Evolutionary conservation across 2,888 invertebrate species (phyloP).

Genomic region (Eurytoma adleriae): DNA sequence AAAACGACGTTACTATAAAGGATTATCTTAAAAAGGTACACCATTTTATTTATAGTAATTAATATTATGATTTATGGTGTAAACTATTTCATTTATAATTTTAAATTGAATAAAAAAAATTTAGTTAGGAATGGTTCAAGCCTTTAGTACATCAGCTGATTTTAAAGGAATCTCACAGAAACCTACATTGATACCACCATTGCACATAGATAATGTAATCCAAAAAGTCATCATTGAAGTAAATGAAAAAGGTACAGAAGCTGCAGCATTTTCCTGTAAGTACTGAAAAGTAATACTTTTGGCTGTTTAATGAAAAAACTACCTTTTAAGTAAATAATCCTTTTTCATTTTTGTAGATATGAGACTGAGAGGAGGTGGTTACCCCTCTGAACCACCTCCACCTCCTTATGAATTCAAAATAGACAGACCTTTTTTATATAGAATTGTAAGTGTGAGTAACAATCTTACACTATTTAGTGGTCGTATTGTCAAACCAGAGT

Average conservation of each 20-base stretch:
- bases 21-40: neutral
- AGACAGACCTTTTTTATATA: neutral
- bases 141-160: neutral
- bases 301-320: neutral
- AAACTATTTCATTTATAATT: neutral
- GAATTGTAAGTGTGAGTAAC: neutral
- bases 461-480: constrained; percentile 8
- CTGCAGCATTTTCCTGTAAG: neutral
- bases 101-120: neutral
- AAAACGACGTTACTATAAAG: neutral
- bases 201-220: neutral
- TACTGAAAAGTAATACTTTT: neutral
- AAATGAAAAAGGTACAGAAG: neutral
- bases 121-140: neutral
- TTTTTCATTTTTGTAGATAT: neutral
- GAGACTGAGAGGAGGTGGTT: neutral
- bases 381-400: too few species aligned
- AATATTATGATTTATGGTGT: neutral
- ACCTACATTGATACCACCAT: neutral
- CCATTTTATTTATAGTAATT: neutral
- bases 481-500: neutral
- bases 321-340: too few species aligned
- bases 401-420: neutral
- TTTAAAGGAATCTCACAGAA: neutral
- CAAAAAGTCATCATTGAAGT: neutral